A percentile compares a stretch with the other conserved stretches of the same genome.
These are phyloP conservation scores for Nephrocerus scutellatus DNA, from an alignment of 2,888 invertebrate species.

Conservation along the genomic window DNA sequence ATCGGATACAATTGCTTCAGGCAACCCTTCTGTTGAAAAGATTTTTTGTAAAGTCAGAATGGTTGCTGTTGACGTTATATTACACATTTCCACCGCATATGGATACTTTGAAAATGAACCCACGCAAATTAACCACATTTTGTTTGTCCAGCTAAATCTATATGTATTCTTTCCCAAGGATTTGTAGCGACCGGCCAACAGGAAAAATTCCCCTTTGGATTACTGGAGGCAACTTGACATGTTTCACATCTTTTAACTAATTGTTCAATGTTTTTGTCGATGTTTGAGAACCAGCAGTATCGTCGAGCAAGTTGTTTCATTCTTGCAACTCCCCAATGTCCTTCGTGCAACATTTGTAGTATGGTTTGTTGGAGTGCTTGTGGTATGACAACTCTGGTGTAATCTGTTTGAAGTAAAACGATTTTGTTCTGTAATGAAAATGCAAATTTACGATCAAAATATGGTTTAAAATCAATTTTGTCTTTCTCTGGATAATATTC, in stretches of 20 bases:
- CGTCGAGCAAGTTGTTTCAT: constrained; percentile 20
- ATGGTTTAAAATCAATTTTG: constrained; percentile 6
- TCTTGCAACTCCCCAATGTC: constrained; percentile 15
- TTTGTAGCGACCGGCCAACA: constrained; percentile 1
- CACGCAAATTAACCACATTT: constrained; percentile 13
- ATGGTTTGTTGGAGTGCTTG: constrained; percentile 1
- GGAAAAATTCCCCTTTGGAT: constrained; percentile 6
- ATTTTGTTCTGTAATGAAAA: constrained; percentile 5
- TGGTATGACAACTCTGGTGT: constrained; percentile 8
- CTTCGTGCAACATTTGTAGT: constrained; percentile 9
- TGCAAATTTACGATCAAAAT: constrained; percentile 6
- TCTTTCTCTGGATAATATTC: too few relatives aligned
- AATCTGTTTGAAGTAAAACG: constrained; percentile 9
- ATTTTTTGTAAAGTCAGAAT: constrained; percentile 19
- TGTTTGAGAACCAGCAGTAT: constrained; percentile 17
- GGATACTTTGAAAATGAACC: constrained; percentile 13
- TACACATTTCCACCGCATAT: constrained; percentile 7
- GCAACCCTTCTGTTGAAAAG: constrained; percentile 24
- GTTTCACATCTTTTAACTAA: neutral
- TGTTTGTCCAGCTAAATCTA: constrained; percentile 11
- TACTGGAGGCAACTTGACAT: constrained; percentile 2
- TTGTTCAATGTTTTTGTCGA: constrained; percentile 9
- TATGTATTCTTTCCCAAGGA: constrained; percentile 9
- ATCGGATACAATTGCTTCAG: constrained; percentile 23
- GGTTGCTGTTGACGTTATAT: constrained; percentile 7